Base-by-base conservation (phyloP, 2,113 vertebrate species). In the Ctenodactylus gundi region DNA sequence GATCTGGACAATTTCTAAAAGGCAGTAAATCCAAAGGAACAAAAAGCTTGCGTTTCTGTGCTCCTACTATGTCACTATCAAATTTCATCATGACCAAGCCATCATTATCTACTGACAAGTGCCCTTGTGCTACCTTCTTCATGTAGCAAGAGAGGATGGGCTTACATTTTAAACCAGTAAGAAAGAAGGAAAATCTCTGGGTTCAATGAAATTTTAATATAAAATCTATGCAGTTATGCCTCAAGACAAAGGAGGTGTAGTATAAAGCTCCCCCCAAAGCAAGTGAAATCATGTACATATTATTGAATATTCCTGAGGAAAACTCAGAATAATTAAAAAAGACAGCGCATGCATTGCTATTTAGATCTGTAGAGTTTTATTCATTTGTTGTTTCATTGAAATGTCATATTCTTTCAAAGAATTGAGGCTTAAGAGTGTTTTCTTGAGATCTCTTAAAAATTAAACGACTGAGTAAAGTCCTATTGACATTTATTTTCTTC, bases 401-500 rank as follows among this genome's bases (percentile, higher is more conserved):
- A 93, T 21, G 65, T 20, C 49, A 55, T 29, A 13, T 60, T 91
- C 8, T 31, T 83, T 90, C 91, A 44, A 53, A 94, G 80, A 41
- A 72, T 51, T 58, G 23, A 39, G 0, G 57, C 60, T 92, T 64
- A 82, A 10, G 23, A 51, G 65, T 41, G 21, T 11, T 75, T 75
- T 34, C 10, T 29, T 34, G 72, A 51, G 34, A 90, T 55, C 39
- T 90, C 93, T 77, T 13, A 80, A 82, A 89, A 91, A 25, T 46
- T 72, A 57, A 86, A 57, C 80, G 39, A 17, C 55, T 76, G 23
- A 18, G 15, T 76, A 57, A 83, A 31, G 36, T 12, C 39, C 13
- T 78, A 44, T 29, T 81, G 93, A 93, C 86, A 85, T 93, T 91
- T 88, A 31, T 64, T 95, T 93, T 89, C 58, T 65, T 39, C 60